A percentile compares a stretch with the other conserved stretches of the same genome.
phyloP scores from a whole-genome alignment of 2,888 invertebrate genomes.

The Habroteleia sp. region DNA sequence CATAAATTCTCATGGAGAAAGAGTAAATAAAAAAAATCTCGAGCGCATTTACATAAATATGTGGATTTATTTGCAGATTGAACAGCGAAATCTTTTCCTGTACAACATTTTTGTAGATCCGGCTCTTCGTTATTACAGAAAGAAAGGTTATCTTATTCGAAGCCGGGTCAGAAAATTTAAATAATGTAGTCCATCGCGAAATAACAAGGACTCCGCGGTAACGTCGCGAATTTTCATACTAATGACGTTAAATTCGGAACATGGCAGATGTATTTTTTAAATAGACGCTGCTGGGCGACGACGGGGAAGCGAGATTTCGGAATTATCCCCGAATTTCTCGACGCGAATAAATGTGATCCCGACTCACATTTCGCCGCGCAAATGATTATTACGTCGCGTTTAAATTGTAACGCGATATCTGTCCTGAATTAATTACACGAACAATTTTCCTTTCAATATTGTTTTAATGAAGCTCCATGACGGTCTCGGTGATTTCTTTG shows the following conservation, averaged over 20 bases:
- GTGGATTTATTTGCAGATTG: too few species aligned
- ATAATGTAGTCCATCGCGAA: constrained; percentile 17
- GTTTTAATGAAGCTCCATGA: constrained; percentile 4
- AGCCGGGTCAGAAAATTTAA: constrained; percentile 18
- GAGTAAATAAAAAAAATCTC: too few species aligned
- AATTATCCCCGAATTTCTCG: constrained; percentile 24
- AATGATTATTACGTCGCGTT: constrained; percentile 31
- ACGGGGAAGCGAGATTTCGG: constrained; percentile 14
- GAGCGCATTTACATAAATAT: too few species aligned
- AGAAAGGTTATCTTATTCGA: constrained; percentile 11
- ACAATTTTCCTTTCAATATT: constrained; percentile 4
- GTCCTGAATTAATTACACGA: background rate
- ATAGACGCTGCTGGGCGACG: constrained; percentile 3
- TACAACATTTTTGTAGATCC: background rate
- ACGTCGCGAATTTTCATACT: constrained; percentile 30
- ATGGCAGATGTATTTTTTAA: constrained; percentile 32
- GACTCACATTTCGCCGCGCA: constrained; percentile 12
- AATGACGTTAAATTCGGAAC: constrained; percentile 27
- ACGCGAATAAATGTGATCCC: constrained; percentile 20
- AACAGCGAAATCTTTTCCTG: background rate
- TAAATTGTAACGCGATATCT: constrained; percentile 9
- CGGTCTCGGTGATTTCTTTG: too few species aligned
- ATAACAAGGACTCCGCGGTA: constrained; percentile 11
- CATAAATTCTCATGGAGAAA: too few species aligned
- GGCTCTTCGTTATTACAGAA: background rate